Base-by-base conservation (phyloP, 2,888 invertebrate genomes). In the Dusona sp. region DNA sequence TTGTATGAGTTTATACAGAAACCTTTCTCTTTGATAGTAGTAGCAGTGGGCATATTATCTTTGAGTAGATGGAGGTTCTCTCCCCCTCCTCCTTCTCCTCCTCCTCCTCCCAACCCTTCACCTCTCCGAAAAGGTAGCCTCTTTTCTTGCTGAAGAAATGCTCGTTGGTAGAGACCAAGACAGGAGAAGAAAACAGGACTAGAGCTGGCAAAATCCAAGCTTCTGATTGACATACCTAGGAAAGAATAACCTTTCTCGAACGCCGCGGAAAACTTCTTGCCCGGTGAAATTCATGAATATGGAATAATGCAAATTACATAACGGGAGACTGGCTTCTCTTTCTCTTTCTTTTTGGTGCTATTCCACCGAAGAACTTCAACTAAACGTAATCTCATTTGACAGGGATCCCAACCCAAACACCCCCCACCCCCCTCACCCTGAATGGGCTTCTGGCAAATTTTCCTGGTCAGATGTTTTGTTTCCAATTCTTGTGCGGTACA, bases 311-410 rank as follows among this genome's bases (percentile, higher is more conserved):
- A 86, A 88, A 89, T 89, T 83, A 80, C 83, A 64, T 25, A 57
- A 75, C 65, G 67, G 51, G 42, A 65, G 77, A 45, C 36, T 25
- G n/a, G 42, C 45, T 61, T 22, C 80, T 72, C 72, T 73, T 64
- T 64, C 29, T 64, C 64, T 33, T 25, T 79, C 29, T 38, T 65
- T 75, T 74, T 54, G 54, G 29, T 79, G 65, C 86, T 81, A 77
- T 86, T 85, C 78, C 75, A 82, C 86, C 74, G 85, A 85, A 84
- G 85, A 89, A 88, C 84, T 88, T 88, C 84, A 88, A 89, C 89
- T 88, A 87, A 88, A 87, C 88, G 88, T 89, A 89, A 89, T 88
- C 89, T 88, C 86, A 88, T 88, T 89, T 88, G 89, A 88, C 89
- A 87, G 87, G 85, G 88, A 89, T 87, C 88, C 78, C 72, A 74